A percentile compares a stretch with the other conserved stretches of the same genome.
Evolutionary conservation across 1,140 invertebrate genomes (phyloP).

Genomic region (Euwallacea similis): DNA sequence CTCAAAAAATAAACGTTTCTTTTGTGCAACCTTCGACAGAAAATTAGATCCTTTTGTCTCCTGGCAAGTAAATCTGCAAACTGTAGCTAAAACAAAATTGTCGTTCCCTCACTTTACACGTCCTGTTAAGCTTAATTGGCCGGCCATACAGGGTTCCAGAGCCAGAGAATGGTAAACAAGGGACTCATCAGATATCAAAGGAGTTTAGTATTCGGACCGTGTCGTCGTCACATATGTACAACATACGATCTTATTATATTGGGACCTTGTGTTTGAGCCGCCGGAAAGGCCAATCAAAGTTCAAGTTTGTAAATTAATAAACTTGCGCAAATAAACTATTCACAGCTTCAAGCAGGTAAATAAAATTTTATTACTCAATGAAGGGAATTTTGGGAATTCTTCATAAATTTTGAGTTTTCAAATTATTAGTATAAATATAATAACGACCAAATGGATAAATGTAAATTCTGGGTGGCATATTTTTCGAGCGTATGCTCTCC

Average conservation of each 20-base stretch:
- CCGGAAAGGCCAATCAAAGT: too few species aligned
- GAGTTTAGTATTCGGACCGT: conserved; percentile 1
- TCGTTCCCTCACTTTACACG: conserved; percentile 4
- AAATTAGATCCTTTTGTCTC: too few species aligned
- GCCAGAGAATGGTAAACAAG: conserved; percentile 7
- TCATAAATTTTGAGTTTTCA: too few species aligned
- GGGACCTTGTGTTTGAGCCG: too few species aligned
- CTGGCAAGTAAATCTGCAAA: neutral
- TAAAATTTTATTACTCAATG: too few species aligned
- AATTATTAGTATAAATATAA: too few species aligned
- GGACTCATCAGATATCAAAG: conserved; percentile 14
- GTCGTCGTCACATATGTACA: conserved; percentile 1
- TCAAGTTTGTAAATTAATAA: too few species aligned
- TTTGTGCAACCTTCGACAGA: neutral
- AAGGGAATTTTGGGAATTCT: too few species aligned
- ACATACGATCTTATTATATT: conserved; percentile 4
- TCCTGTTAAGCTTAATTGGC: conserved; percentile 9
- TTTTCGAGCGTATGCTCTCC: conserved; percentile 18
- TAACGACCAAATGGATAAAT: conserved; percentile 12
- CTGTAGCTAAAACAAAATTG: conserved; percentile 3
- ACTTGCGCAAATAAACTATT: too few species aligned
- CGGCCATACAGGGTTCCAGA: neutral
- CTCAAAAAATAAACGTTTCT: too few species aligned
- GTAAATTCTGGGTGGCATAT: conserved; percentile 12
- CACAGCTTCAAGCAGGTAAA: too few species aligned